Evolutionary conservation across 1,140 invertebrate species (phyloP), one percentile per base, ranked within the genome.

Genomic region (Pogonomyrmex barbatus): DNA sequence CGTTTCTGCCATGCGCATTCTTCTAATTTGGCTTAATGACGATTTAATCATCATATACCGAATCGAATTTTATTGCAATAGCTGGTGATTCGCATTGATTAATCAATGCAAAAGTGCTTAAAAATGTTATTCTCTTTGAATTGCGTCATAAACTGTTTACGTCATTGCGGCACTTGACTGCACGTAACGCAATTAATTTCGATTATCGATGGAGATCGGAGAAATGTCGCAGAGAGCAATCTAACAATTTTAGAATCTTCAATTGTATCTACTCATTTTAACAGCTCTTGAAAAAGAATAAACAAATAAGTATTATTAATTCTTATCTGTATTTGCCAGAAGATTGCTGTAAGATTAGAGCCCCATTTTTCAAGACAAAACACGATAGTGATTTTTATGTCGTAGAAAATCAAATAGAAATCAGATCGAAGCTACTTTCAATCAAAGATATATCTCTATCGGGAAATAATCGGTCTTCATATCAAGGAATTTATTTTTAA

Each of bases 31-130:
- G 33, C 17, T 67, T 83, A 84, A 87, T 75, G 52, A 68, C 24
- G 33, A 56, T 75, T 87, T 76, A 87, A 87, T 87, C 52, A 84
- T 6, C 58, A 45, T 75, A 52, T 5, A 30, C 12, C 54, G 14
- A 1, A 56, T 39, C 10, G 5, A 1, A 58, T 76, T 52, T 33
- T 1, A 65, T 60, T 33, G 39, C 39, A 8, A 30, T 6, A 30
- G 14, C 14, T 36, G n/a, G n/a, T 2, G 1, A 68, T 45, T 36
- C 3, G 17, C 24, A 4, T 56, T 42, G 12, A 42, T 47, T 42
- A 14, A 42, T 47, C 1, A 45, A 56, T 2, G 14, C 36, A 33
- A 62, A 78, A 47, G 4, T 60, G 12, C 42, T 14, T n/a, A 2
- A n/a, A 9, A 56, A 75, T 2, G 2, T n/a, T 2, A 78, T 78